These are phyloP conservation scores for Vipera ursinii DNA, from an alignment of 2,797 vertebrate species.

Conservation along the genomic window DNA sequence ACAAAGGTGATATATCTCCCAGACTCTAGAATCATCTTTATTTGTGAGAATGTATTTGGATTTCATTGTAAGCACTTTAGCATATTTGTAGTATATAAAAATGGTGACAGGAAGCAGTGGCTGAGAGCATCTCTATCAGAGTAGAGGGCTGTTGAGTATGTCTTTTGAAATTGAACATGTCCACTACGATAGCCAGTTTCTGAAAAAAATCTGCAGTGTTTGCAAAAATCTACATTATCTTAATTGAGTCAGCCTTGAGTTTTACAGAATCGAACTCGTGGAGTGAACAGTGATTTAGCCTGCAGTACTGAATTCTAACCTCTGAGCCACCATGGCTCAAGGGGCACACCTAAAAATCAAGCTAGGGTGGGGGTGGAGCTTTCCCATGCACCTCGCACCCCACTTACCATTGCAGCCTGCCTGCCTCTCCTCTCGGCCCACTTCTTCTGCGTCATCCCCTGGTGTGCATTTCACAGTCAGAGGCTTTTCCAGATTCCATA, in stretches of 20 bases:
- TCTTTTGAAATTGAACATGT: neutral
- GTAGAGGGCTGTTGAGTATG: neutral
- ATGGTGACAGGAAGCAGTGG: neutral
- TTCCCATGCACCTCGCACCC: too few relatives aligned
- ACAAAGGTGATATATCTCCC: neutral
- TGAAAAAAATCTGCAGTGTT: neutral
- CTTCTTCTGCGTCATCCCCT: too few relatives aligned
- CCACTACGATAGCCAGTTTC: neutral
- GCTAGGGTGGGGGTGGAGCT: too few relatives aligned
- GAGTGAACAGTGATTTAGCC: neutral
- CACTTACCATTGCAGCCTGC: too few relatives aligned
- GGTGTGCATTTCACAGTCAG: too few relatives aligned
- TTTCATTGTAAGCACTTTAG: neutral
- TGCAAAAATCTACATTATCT: neutral
- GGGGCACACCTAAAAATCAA: too few relatives aligned
- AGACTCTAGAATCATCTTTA: neutral
- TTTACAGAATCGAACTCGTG: neutral
- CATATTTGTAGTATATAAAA: neutral
- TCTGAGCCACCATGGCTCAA: too few relatives aligned
- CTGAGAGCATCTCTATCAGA: neutral
- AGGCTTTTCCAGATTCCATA: too few relatives aligned
- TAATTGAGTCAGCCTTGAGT: neutral
- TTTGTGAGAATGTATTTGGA: neutral
- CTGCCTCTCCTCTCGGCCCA: too few relatives aligned
- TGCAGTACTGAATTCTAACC: too few relatives aligned